Evolutionary conservation across 2,888 invertebrate species (phyloP), one percentile per base, ranked within the genome.

Genomic region (Prosopocoilus inquinatus): DNA sequence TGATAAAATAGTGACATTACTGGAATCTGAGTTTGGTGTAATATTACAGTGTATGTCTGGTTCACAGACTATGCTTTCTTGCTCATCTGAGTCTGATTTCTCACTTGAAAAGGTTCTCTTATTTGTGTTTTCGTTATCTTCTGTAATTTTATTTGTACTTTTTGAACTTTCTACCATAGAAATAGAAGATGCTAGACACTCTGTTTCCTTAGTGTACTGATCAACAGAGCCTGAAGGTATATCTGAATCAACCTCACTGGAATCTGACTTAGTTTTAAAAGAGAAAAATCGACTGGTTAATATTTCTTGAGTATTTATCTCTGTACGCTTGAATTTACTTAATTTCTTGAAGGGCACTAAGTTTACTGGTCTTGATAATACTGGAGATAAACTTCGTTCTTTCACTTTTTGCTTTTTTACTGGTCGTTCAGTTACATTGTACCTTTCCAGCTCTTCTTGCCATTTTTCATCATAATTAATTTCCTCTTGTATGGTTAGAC

Each of bases 201-300:
- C n/a, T 34, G 39, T 16, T 47, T 39, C 32, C 38, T 55, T 49
- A 5, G 53, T 20, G 13, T 45, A 54, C 32, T 49, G 36, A 45
- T 44, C 36, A 11, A 55, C 46, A 32, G 45, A 43, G 16, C 36
- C 50, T 15, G 50, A 16, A 12, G 50, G 45, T 7, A 50, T 48
- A 38, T n/a, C 28, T 34, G 39, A 39, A n/a, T 12, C 43, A 20
- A 46, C 38, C 49, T 43, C 43, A 28, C 54, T 53, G 20, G 41
- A 46, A 36, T 55, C 48, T 15, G 57, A 44, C 2, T 32, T 41
- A 16, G 65, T 47, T 45, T 71, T 70, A 0, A 70, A 54, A 54
- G 70, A 70, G 65, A 86, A 86, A 70, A 84, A 86, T 52, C 83
- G 81, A 65, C 86, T 86, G 64, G 82, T 81, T 2, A 85, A 80